Base-by-base conservation (phyloP, 2,113 vertebrate genomes). In the Barnardius zonarius region DNA sequence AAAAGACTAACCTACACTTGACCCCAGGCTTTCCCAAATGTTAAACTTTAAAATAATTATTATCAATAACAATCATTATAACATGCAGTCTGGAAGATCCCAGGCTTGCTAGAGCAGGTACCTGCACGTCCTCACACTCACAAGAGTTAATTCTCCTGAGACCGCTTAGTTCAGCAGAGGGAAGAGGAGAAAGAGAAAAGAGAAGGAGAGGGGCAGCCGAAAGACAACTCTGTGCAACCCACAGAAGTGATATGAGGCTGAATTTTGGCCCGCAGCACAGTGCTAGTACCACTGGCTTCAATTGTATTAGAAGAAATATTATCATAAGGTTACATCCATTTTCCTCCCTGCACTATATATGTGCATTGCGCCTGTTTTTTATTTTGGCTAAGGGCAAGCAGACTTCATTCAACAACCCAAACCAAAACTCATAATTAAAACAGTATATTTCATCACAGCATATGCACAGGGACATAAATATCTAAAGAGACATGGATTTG, bases 301-400 rank as follows among this genome's bases (percentile, higher is more conserved):
- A 19, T 28, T 37, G 13, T 17, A 80, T 62, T 68, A 83, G 51
- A 92, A 79, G 68, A 92, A 91, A 97, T 92, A 76, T 61, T 80
- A 44, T 49, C 28, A 41, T 68, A 46, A 77, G 48, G 30, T 88
- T 80, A 83, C 70, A 96, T 73, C 61, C 41, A 13, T 37, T 90
- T 92, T 83, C 55, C 52, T 90, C 68, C 57, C 59, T 70, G 35
- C 30, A 25, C 54, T 66, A 3, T 86, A 63, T 91, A 64, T 66
- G 23, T 59, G 49, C 5, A 10, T 28, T 23, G n/a, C 92, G 86
- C 95, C 94, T 97, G 90, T 7, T 93, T 97, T 89, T 88, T 84
- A 79, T 97, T 97, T 97, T 96, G 95, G 82, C 95, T 96, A 96
- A 81, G 80, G 90, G 83, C 95, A 97, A 97, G 83, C 88, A 77